A percentile compares a stretch with the other conserved stretches of the same genome.
Evolutionary conservation across 2,113 vertebrate genomes (phyloP).

Genomic region (Balaeniceps rex): DNA sequence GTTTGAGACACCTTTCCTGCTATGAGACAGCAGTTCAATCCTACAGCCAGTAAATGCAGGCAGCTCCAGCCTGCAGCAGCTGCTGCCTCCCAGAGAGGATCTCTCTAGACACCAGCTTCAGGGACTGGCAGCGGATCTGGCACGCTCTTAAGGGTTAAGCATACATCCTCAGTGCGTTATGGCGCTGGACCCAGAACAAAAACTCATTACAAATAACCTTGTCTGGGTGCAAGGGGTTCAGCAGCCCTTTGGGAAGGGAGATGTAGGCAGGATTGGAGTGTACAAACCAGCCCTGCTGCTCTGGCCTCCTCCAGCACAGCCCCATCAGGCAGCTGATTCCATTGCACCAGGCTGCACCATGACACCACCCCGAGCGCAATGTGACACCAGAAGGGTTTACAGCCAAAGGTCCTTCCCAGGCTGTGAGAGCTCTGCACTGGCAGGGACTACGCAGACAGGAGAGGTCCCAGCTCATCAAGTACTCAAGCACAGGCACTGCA

Average conservation of each 20-base stretch:
- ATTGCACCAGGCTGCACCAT: background rate
- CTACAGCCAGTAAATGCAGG: background rate
- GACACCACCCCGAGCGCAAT: background rate
- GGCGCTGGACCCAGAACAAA: background rate
- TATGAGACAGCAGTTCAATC: constrained; percentile 44
- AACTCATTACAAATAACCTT: background rate
- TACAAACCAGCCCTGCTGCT: background rate
- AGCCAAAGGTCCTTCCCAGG: background rate
- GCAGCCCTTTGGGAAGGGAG: rapidly evolving
- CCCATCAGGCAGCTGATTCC: background rate
- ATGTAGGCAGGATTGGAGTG: rapidly evolving
- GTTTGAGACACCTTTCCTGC: background rate
- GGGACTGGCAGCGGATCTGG: background rate
- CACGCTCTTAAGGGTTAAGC: background rate
- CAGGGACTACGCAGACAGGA: background rate
- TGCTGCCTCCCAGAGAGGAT: background rate
- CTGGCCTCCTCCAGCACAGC: rapidly evolving
- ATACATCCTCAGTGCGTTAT: background rate
- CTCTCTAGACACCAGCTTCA: background rate
- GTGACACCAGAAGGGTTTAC: background rate
- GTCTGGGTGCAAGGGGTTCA: background rate
- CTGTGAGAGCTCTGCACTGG: rapidly evolving
- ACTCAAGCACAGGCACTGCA: constrained; percentile 47
- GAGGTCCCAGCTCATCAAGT: constrained; percentile 51
- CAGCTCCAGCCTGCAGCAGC: background rate